Evolutionary conservation across 2,113 vertebrate genomes (phyloP).

Genomic region (Chionis minor): DNA sequence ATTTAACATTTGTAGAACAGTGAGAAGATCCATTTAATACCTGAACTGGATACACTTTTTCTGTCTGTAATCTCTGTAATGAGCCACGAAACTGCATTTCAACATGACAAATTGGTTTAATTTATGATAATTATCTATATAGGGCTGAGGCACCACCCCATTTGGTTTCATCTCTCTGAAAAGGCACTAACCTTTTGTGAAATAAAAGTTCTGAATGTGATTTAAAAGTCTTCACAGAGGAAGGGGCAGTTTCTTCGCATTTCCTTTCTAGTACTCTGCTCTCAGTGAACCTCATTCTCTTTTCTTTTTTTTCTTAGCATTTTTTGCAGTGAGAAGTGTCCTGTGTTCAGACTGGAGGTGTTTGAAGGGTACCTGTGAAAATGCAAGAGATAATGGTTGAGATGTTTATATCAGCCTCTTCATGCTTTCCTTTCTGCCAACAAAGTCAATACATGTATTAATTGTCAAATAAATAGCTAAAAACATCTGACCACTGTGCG

Average conservation of each 20-base stretch:
- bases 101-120: background rate
- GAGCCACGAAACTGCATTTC: background rate
- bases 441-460: background rate
- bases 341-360: background rate
- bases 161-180: slow-evolving; percentile 20
- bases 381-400: background rate
- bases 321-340: background rate
- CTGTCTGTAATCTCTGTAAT: background rate
- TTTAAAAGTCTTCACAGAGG: background rate
- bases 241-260: background rate
- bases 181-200: background rate
- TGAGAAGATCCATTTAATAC: background rate
- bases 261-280: background rate
- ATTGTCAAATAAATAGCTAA: background rate
- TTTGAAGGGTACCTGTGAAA: background rate
- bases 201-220: background rate
- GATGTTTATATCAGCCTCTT: background rate
- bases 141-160: background rate
- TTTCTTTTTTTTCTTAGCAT: background rate
- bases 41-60: background rate
- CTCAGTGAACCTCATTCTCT: background rate
- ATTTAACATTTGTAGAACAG: slow-evolving; percentile 17
- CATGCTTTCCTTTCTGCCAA: background rate
- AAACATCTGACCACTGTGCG: background rate
- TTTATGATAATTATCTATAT: background rate